Evolutionary conservation across 2,888 invertebrate species (phyloP).

Genomic region (Pollenia griseotomentosa): DNA sequence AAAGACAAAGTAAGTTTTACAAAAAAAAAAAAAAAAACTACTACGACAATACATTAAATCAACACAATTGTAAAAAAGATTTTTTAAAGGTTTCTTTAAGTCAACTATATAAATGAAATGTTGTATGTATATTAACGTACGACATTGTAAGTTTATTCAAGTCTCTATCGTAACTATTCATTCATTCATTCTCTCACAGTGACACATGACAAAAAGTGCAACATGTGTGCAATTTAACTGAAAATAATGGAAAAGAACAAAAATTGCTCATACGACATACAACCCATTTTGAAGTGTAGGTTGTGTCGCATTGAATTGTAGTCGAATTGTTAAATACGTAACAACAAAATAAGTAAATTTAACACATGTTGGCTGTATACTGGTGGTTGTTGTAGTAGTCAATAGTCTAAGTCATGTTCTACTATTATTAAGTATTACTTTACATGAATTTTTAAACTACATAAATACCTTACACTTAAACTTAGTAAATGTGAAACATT

Average conservation of each 20-base stretch:
- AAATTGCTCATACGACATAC: constrained; percentile 48
- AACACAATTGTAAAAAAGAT: constrained; percentile 24
- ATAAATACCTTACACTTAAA: neutral
- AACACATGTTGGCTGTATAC: constrained; percentile 37
- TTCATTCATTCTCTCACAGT: constrained; percentile 45
- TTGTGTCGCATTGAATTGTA: constrained; percentile 4
- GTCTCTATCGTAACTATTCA: constrained; percentile 8
- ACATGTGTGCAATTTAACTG: constrained; percentile 35
- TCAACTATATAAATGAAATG: constrained; percentile 29
- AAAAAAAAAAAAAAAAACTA: constrained; percentile 53
- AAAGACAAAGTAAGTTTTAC: constrained; percentile 70
- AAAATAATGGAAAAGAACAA: constrained; percentile 14
- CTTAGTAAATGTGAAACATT: too few relatives aligned
- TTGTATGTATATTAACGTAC: neutral
- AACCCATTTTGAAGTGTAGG: constrained; percentile 52
- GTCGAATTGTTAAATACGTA: neutral
- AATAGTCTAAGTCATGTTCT: neutral
- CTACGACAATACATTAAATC: constrained; percentile 27
- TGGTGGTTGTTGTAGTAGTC: constrained; percentile 21
- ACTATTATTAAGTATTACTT: constrained; percentile 13
- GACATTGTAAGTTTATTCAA: neutral
- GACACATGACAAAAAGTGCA: constrained; percentile 62
- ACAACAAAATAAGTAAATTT: neutral
- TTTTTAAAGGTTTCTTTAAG: constrained; percentile 26
- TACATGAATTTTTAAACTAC: neutral